Base-by-base conservation (phyloP, 2,113 vertebrate genomes). In the Holacanthus passer region DNA sequence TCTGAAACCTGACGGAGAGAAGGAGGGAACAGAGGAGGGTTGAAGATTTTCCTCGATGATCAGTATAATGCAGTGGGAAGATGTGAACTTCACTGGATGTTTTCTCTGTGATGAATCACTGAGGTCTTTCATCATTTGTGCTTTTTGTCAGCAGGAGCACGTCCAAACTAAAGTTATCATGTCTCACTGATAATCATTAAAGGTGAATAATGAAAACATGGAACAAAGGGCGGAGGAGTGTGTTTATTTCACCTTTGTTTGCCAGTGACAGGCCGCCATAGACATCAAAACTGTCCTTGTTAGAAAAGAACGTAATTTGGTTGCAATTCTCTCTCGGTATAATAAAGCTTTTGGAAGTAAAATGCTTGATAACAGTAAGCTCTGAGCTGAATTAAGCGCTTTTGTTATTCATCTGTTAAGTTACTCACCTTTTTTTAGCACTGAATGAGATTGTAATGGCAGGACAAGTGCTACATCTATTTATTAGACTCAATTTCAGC, bases 1-100 rank as follows among this genome's bases (percentile, higher is more conserved):
- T 91, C 90, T 96, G 87, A 97, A 98, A 62, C 97, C 98, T 99
- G 89, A 63, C 22, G 43, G n/a, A 75, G 59, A 50, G 2, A 47
- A 17, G 11, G 27, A 56, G 43, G 4, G 29, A 24, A 48, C 3
- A 52, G 35, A 45, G 68, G n/a, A 27, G 65, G 17, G 7, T 64
- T 66, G 56, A n/a, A n/a, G n/a, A n/a, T n/a, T n/a, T n/a, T n/a
- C n/a, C n/a, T n/a, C n/a, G n/a, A n/a, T n/a, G n/a, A n/a, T n/a
- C n/a, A n/a, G n/a, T n/a, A n/a, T n/a, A 63, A 31, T 41, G 16
- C 43, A 29, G 27, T 53, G 29, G 53, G 62, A 52, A 37, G 60
- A 48, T 65, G 52, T 73, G 22, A 3, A 12, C 39, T 65, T 65
- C 6, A 62, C 20, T 19, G 12, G 29, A 41, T 12, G 45, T 59